phyloP scores from a whole-genome alignment of 1,140 invertebrate genomes.

The Belonocnema kinseyi region DNA sequence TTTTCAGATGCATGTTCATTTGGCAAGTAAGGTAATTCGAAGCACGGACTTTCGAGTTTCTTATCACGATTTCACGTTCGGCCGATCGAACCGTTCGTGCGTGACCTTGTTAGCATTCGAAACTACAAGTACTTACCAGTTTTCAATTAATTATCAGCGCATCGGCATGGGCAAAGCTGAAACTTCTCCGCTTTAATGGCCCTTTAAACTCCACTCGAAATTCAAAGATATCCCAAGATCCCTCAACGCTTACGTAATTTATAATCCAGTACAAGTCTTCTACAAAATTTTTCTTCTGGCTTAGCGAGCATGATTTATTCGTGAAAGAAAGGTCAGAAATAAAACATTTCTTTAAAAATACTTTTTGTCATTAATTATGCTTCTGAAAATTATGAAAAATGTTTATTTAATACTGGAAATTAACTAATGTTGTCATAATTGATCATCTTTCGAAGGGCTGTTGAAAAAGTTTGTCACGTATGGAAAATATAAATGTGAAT shows the following conservation, averaged over 20 bases:
- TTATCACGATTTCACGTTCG: constrained; percentile 42
- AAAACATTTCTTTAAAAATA: no score
- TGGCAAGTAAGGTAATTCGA: constrained; percentile 40
- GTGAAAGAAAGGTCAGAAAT: no score
- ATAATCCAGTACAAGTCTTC: no score
- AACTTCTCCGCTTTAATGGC: background rate
- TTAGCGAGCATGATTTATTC: no score
- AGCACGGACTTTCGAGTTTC: constrained; percentile 42
- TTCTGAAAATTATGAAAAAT: background rate
- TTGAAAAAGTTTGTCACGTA: no score
- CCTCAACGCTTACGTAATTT: background rate
- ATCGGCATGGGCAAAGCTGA: background rate
- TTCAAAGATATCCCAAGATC: background rate
- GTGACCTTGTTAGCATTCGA: constrained; percentile 30
- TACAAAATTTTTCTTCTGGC: no score
- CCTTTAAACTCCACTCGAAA: constrained; percentile 3
- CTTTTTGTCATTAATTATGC: no score
- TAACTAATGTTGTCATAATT: background rate
- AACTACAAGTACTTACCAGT: constrained; percentile 27
- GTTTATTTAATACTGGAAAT: background rate
- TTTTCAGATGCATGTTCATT: constrained; percentile 32
- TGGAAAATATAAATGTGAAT: no score
- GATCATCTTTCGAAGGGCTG: background rate
- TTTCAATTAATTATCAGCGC: constrained; percentile 29
- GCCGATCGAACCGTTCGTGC: constrained; percentile 25